These are phyloP conservation scores for Eupithecia subumbrata DNA, from an alignment of 2,888 invertebrate species.

Conservation along the genomic window DNA sequence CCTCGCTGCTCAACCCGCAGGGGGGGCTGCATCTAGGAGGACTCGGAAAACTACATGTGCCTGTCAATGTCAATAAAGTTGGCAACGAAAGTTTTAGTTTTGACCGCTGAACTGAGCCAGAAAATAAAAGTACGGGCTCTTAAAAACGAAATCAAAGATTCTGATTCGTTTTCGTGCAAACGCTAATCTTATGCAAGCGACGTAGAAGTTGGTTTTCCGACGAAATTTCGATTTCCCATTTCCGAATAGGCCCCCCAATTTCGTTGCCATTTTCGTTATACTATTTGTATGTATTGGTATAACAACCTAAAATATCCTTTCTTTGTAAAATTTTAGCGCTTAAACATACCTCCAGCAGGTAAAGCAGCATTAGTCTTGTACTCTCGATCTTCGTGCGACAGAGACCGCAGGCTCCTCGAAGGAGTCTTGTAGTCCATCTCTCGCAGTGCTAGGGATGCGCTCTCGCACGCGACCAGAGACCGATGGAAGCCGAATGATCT, in stretches of 20 bases:
- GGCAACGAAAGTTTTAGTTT: background rate
- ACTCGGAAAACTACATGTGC: background rate
- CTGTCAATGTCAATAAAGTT: background rate
- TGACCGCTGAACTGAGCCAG: background rate
- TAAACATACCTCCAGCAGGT: conserved; percentile 70
- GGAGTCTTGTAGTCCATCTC: conserved; percentile 86
- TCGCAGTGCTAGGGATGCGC: conserved; percentile 78
- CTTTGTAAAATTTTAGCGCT: too few species aligned
- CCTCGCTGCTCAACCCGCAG: background rate
- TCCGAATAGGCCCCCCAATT: too few species aligned
- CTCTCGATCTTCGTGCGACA: conserved; percentile 83
- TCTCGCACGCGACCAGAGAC: conserved; percentile 80
- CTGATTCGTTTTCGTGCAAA: too few species aligned
- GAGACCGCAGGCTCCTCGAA: conserved; percentile 82
- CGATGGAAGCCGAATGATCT: conserved; percentile 90
- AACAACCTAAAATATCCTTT: too few species aligned
- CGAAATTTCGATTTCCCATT: too few species aligned
- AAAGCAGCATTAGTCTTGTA: conserved; percentile 86
- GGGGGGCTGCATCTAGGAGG: background rate
- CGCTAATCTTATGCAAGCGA: too few species aligned
- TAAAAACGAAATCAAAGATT: too few species aligned
- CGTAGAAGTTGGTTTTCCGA: too few species aligned
- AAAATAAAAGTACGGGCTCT: too few species aligned
- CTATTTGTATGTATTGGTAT: background rate
- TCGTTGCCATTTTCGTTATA: background rate